phyloP scores from a whole-genome alignment of 1,140 invertebrate species.

The Bombus waltoni region DNA sequence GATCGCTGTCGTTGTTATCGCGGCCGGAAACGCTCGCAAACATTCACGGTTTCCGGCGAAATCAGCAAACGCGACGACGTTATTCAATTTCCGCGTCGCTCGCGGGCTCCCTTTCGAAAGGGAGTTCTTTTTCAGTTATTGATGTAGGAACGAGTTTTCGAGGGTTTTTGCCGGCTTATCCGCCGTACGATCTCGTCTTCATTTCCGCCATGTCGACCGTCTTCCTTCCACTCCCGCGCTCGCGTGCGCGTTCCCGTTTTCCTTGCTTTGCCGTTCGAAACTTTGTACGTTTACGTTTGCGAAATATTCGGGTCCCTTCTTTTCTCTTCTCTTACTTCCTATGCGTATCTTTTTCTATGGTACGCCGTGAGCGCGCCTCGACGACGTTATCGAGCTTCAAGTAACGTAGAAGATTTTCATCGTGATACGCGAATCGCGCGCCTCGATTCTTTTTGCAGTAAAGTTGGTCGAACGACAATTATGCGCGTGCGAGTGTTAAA shows the following conservation, averaged over 20 bases:
- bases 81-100: conserved; percentile 65
- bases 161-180: conserved; percentile 60
- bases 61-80: conserved; percentile 61
- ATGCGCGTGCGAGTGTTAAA: too few species aligned
- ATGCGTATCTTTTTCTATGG: neutral
- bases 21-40: conserved; percentile 39
- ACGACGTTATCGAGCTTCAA: neutral
- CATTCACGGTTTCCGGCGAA: conserved; percentile 49
- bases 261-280: neutral
- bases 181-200: conserved; percentile 65
- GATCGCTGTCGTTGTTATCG: conserved; percentile 57
- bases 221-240: conserved; percentile 46
- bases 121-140: conserved; percentile 55
- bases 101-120: conserved; percentile 23
- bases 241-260: neutral
- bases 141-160: conserved; percentile 57
- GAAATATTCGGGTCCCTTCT: neutral
- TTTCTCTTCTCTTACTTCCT: too few species aligned
- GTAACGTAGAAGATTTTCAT: too few species aligned
- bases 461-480: too few species aligned
- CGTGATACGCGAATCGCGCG: too few species aligned
- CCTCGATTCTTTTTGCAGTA: too few species aligned
- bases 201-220: conserved; percentile 62
- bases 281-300: neutral
- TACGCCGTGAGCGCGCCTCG: neutral